Evolutionary conservation across 2,113 vertebrate species (phyloP), one percentile per base, ranked within the genome.

Genomic region (Periophthalmodon schlosseri): DNA sequence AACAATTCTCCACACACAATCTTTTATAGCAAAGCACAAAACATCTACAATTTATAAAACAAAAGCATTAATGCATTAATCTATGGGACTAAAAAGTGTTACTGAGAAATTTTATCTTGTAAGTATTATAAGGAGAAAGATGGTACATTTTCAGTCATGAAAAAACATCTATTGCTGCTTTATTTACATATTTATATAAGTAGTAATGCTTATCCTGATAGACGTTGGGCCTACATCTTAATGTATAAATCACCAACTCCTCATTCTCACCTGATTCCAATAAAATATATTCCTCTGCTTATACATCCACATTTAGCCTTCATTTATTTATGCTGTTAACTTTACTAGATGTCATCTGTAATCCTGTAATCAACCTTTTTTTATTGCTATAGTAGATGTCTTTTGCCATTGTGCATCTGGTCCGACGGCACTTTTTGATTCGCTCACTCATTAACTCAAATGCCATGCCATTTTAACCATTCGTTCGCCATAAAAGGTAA

Each of bases 401-500:
- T n/a, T 44, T 65, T 65, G 28, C 28, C 15, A 34, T 64, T 65
- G 18, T 39, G 20, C 63, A 4, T 39, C 63, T 21, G 33, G 33
- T 33, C 15, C 4, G 6, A 34, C 36, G 33, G 33, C 61, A 64
- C 10, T 34, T 33, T 34, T 39, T 18, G 61, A 65, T 24, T 65
- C 7, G 36, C 8, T 39, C 34, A 65, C 34, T 12, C 34, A 18
- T 16, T 39, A 34, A 64, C 16, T 64, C 18, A 39, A 23, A 36
- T 75, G 28, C 21, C 72, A 76, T 60, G 52, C 57, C 4, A 12
- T 60, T 60, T 74, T 71, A 75, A 60, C 82, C 52, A 73, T 66
- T 73, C 64, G 67, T 50, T 83, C 72, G 68, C 91, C 90, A 82
- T 90, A 86, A 75, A 88, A 81, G 85, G 89, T 39, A 66, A 88